Evolutionary conservation across 2,888 invertebrate genomes (phyloP).

Genomic region (Coenonympha arcania): DNA sequence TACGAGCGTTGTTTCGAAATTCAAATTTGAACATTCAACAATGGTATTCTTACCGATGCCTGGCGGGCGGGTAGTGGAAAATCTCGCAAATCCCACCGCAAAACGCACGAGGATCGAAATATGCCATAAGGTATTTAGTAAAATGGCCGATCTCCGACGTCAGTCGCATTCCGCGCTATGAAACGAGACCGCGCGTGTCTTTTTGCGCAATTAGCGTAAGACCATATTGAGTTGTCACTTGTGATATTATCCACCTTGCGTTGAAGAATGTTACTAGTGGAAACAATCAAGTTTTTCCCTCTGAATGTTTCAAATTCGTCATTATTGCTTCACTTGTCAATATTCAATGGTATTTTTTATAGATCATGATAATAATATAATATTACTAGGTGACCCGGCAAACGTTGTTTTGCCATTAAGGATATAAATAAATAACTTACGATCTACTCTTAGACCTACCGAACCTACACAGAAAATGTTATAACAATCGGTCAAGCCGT

Average conservation of each 20-base stretch:
- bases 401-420: too few relatives aligned
- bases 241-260: background rate
- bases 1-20: slow-evolving; percentile 42
- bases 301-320: too few relatives aligned
- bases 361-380: too few relatives aligned
- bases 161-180: slow-evolving; percentile 4
- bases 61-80: slow-evolving; percentile 50
- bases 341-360: too few relatives aligned
- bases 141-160: slow-evolving; percentile 24
- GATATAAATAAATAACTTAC: too few relatives aligned
- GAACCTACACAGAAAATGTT: too few relatives aligned
- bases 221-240: background rate
- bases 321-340: too few relatives aligned
- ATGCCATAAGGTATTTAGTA: slow-evolving; percentile 66
- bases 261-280: slow-evolving; percentile 2
- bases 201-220: background rate
- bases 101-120: slow-evolving; percentile 62
- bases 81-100: slow-evolving; percentile 67
- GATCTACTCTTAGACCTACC: too few relatives aligned
- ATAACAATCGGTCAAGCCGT: too few relatives aligned
- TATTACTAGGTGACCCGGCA: too few relatives aligned
- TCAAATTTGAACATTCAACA: slow-evolving; percentile 47
- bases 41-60: slow-evolving; percentile 66
- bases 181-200: slow-evolving; percentile 4
- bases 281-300: slow-evolving; percentile 1